These are phyloP conservation scores for Lissocephala sabroskyi DNA, from an alignment of 2,888 invertebrate species.

Conservation along the genomic window DNA sequence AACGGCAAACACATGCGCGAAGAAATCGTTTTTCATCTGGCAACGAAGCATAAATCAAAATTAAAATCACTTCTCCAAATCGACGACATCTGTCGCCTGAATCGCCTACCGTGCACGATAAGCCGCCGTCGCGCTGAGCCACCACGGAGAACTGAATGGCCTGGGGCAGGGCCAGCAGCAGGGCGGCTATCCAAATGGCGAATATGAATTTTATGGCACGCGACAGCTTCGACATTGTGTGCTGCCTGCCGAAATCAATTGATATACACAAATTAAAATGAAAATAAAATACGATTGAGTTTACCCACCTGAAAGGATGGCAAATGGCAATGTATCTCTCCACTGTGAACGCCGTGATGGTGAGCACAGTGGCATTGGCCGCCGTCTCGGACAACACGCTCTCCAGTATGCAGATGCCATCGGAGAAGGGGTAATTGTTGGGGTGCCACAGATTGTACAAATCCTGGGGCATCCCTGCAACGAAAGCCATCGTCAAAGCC, in stretches of 20 bases:
- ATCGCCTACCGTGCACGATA: conserved; percentile 69
- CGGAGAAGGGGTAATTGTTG: conserved; percentile 82
- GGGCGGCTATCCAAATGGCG: conserved; percentile 85
- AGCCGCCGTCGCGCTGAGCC: conserved; percentile 43
- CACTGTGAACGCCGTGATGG: conserved; percentile 90
- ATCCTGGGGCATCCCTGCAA: conserved; percentile 87
- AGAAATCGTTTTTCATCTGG: conserved; percentile 72
- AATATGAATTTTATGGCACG: conserved; percentile 87
- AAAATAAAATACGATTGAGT: too few species aligned
- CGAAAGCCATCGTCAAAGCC: too few species aligned
- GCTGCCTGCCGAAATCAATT: too few species aligned
- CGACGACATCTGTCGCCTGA: too few species aligned
- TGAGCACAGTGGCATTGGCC: conserved; percentile 87
- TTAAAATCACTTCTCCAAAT: too few species aligned
- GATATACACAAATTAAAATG: too few species aligned
- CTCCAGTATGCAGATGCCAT: conserved; percentile 81
- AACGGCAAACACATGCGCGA: conserved; percentile 83
- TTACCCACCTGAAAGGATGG: conserved; percentile 80
- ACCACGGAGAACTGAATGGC: conserved; percentile 74
- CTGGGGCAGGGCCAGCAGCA: conserved; percentile 83
- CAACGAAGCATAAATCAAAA: too few species aligned
- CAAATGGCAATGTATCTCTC: conserved; percentile 92
- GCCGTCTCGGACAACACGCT: conserved; percentile 88
- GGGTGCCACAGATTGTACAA: conserved; percentile 84
- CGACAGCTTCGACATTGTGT: conserved; percentile 90